Evolutionary conservation across 2,797 vertebrate species (phyloP).

Genomic region (Lepus townsendii): DNA sequence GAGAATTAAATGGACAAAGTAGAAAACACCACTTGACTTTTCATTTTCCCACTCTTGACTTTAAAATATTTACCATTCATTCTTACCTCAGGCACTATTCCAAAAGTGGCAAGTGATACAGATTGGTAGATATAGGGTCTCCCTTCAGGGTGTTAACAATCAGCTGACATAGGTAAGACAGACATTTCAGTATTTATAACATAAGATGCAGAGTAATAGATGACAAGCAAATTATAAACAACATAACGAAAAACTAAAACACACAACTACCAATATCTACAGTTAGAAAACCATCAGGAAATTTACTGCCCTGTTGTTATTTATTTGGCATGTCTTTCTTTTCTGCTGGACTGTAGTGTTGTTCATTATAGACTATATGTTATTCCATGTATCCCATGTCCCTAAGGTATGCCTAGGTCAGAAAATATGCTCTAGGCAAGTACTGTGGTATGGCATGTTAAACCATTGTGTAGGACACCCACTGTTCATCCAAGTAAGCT

Average conservation of each 20-base stretch:
- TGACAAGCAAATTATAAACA: constrained; percentile 36
- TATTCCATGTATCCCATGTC: constrained; percentile 13
- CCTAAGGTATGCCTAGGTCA: background rate
- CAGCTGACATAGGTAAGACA: background rate
- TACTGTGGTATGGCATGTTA: too few species aligned
- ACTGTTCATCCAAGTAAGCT: too few species aligned
- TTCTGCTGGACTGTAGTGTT: constrained; percentile 3
- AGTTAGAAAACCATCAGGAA: background rate
- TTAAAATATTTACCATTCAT: constrained; percentile 20
- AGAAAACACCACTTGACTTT: background rate
- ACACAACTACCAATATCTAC: background rate
- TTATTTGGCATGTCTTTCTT: background rate
- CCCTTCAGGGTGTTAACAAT: constrained; percentile 32
- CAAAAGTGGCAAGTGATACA: background rate
- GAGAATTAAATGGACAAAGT: constrained; percentile 13
- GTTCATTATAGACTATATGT: background rate
- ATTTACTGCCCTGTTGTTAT: constrained; percentile 36
- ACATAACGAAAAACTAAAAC: background rate
- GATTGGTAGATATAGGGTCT: background rate
- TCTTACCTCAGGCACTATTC: background rate
- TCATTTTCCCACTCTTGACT: background rate
- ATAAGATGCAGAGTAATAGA: background rate
- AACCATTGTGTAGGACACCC: too few species aligned
- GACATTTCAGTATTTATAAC: constrained; percentile 49
- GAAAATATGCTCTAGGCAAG: too few species aligned